Percentiles rank a stretch among this genome's conserved stretches.
Conservation (phyloP, 1,140 invertebrate species). For the Caenorhabditis remanei region DNA sequence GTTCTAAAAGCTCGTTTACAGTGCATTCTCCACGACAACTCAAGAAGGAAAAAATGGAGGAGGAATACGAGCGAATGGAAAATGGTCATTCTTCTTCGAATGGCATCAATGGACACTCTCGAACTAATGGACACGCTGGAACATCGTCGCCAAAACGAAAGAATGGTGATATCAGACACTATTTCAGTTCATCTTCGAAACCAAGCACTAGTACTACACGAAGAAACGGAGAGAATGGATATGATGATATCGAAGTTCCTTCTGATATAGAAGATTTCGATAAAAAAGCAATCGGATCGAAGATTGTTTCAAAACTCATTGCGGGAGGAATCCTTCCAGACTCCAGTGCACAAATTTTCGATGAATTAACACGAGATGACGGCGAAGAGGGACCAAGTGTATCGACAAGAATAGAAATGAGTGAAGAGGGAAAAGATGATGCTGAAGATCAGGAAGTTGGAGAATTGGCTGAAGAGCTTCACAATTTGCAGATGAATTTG, state of each 20-base stretch:
- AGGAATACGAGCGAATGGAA: conserved; percentile 15
- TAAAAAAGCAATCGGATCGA: not conserved
- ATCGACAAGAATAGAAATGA: not conserved
- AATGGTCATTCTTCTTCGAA: conserved; percentile 11
- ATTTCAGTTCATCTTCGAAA: conserved; percentile 3
- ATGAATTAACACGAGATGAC: not conserved
- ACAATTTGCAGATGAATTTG: not conserved
- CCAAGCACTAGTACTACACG: not conserved
- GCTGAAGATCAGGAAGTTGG: conserved; percentile 47
- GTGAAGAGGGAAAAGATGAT: conserved; percentile 48
- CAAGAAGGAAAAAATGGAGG: conserved; percentile 11
- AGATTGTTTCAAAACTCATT: conserved; percentile 10
- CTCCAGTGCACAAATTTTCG: conserved; percentile 12
- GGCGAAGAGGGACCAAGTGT: not conserved
- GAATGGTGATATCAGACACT: conserved; percentile 24
- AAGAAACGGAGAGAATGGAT: not conserved
- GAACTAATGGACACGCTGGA: too few species aligned
- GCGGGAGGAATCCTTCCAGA: not conserved
- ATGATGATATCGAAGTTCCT: not conserved
- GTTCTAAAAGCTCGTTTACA: not conserved
- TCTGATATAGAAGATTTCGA: conserved; percentile 8
- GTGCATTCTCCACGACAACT: conserved; percentile 24
- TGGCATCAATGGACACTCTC: conserved; percentile 24
- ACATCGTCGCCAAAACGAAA: conserved; percentile 17
- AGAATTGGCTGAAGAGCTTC: conserved; percentile 2